phyloP scores from a whole-genome alignment of 2,888 invertebrate species.

The Amphipoea oculea region DNA sequence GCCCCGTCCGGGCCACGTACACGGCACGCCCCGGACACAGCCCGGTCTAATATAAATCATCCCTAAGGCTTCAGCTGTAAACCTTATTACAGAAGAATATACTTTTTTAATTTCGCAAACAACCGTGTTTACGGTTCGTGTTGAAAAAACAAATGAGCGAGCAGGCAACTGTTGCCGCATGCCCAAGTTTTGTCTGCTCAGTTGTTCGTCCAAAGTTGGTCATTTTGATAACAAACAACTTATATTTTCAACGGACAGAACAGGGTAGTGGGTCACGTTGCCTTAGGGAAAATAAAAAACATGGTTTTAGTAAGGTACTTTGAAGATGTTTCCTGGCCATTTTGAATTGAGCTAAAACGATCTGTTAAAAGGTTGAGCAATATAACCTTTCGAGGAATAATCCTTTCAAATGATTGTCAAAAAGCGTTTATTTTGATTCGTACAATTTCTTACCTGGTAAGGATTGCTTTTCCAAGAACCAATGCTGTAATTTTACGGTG shows the following conservation, averaged over 20 bases:
- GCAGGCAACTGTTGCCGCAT: constrained; percentile 22
- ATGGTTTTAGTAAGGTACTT: background rate
- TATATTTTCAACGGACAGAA: constrained; percentile 27
- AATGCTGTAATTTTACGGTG: background rate
- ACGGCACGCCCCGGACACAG: no score
- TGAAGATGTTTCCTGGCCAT: background rate
- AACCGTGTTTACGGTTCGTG: constrained; percentile 30
- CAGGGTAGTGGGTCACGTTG: background rate
- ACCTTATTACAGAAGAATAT: constrained; percentile 25
- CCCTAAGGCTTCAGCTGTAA: constrained; percentile 11
- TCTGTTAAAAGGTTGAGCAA: background rate
- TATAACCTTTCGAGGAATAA: background rate
- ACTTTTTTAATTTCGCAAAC: constrained; percentile 42
- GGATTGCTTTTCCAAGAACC: background rate
- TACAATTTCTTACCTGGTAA: background rate
- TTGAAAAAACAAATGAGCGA: constrained; percentile 24
- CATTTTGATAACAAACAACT: constrained; percentile 33
- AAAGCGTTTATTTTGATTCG: background rate
- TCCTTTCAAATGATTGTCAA: constrained; percentile 4
- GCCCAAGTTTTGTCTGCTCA: constrained; percentile 24
- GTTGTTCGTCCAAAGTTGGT: constrained; percentile 31
- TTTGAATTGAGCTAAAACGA: constrained; percentile 8
- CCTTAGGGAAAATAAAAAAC: constrained; percentile 16
- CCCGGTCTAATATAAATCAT: no score
- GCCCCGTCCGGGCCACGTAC: no score